Evolutionary conservation across 2,113 vertebrate genomes (phyloP).

Genomic region (Onychorhynchus coronatus): DNA sequence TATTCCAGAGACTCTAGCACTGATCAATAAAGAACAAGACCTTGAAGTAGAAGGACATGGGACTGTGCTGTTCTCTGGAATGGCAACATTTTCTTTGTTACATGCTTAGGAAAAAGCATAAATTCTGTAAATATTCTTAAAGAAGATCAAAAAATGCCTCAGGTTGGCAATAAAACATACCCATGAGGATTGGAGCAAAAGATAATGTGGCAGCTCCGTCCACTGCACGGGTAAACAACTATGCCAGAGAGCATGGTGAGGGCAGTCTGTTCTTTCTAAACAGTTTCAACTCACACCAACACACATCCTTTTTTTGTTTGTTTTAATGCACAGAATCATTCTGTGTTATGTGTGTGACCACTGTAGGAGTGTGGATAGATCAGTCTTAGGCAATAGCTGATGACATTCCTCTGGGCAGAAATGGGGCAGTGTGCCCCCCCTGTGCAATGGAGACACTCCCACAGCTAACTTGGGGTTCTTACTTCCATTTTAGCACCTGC

Average conservation of each 20-base stretch:
- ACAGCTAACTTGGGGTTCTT: accelerated
- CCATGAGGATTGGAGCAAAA: not conserved
- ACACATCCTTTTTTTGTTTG: accelerated
- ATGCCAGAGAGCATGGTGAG: not conserved
- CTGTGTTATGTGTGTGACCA: not conserved
- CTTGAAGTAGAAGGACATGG: not conserved
- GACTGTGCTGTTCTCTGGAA: not conserved
- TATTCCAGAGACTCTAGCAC: not conserved
- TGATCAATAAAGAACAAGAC: not conserved
- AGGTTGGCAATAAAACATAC: not conserved
- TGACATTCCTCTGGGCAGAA: not conserved
- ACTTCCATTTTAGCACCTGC: not conserved
- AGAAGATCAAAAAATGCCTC: not conserved
- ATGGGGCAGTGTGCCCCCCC: not conserved
- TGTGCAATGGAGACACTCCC: not conserved
- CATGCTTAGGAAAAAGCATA: not conserved
- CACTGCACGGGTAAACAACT: accelerated
- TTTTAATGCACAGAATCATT: not conserved
- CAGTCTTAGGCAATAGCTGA: not conserved
- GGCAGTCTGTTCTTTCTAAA: not conserved
- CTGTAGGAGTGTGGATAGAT: not conserved
- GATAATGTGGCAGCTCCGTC: not conserved
- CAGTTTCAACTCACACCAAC: not conserved
- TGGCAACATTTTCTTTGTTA: not conserved
- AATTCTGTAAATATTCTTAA: not conserved